These are phyloP conservation scores for Pachydiplax longipennis DNA, from an alignment of 2,888 invertebrate species.

Conservation along the genomic window DNA sequence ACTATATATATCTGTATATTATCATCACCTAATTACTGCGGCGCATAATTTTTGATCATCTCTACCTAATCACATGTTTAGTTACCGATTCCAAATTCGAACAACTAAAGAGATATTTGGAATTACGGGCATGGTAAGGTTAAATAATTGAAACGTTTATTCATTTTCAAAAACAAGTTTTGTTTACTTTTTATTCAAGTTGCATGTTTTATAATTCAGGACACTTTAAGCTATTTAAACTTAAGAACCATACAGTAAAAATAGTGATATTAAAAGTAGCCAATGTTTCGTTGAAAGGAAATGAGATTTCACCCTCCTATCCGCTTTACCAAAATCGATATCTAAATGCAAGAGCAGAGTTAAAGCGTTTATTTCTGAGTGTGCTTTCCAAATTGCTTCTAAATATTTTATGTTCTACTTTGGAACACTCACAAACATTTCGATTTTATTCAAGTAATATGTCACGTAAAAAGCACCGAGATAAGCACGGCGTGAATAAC, in stretches of 20 bases:
- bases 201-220: slow-evolving; percentile 31
- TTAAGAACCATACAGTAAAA: slow-evolving; percentile 15
- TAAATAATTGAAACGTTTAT: neutral
- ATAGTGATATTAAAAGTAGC: neutral
- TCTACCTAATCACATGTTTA: too few species aligned
- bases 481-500: neutral
- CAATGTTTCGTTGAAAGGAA: neutral
- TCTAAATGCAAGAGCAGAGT: slow-evolving; percentile 15
- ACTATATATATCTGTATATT: too few species aligned
- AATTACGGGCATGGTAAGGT: neutral
- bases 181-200: slow-evolving; percentile 8
- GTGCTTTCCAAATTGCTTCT: neutral
- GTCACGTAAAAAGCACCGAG: neutral
- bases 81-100: too few species aligned
- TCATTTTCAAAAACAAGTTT: slow-evolving; percentile 24
- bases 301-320: neutral
- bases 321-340: neutral
- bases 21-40: too few species aligned
- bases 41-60: too few species aligned
- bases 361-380: neutral
- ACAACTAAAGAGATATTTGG: too few species aligned
- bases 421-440: neutral
- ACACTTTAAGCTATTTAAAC: slow-evolving; percentile 20
- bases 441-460: neutral
- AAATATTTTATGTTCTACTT: neutral